Conservation (phyloP, 2,888 invertebrate genomes). For the Ophion obscuratus region DNA sequence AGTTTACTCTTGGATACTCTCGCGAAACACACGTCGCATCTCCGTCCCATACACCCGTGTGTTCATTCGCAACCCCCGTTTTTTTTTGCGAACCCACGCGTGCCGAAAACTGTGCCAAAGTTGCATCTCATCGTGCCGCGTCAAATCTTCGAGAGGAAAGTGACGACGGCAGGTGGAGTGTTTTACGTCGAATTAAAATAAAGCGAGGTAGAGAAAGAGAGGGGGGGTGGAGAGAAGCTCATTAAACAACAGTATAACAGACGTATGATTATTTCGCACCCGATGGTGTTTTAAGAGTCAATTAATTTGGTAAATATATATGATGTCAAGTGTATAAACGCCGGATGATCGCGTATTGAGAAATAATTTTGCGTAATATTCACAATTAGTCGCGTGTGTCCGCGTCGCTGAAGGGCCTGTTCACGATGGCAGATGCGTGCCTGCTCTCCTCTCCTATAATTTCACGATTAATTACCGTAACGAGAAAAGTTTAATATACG, state of each 20-base stretch:
- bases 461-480: slow-evolving; percentile 77
- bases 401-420: slow-evolving; percentile 1
- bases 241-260: slow-evolving; percentile 20
- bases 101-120: slow-evolving; percentile 3
- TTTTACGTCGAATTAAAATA: slow-evolving; percentile 55
- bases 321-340: slow-evolving; percentile 7
- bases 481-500: slow-evolving; percentile 59
- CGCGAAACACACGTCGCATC: slow-evolving; percentile 50
- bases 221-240: not conserved
- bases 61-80: not conserved
- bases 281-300: slow-evolving; percentile 40
- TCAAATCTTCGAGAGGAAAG: slow-evolving; percentile 56
- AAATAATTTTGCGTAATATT: slow-evolving; percentile 58
- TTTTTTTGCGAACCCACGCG: not conserved
- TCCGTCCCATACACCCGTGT: not conserved
- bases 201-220: not conserved
- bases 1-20: slow-evolving; percentile 42
- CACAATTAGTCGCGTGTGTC: slow-evolving; percentile 50
- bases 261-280: slow-evolving; percentile 42
- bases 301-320: slow-evolving; percentile 50
- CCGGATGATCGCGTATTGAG: slow-evolving; percentile 30
- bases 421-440: slow-evolving; percentile 37
- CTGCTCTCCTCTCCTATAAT: slow-evolving; percentile 66
- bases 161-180: slow-evolving; percentile 44
- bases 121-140: slow-evolving; percentile 24